These are phyloP conservation scores for Sepiola atlantica DNA, from an alignment of 2,888 invertebrate species.

Conservation along the genomic window DNA sequence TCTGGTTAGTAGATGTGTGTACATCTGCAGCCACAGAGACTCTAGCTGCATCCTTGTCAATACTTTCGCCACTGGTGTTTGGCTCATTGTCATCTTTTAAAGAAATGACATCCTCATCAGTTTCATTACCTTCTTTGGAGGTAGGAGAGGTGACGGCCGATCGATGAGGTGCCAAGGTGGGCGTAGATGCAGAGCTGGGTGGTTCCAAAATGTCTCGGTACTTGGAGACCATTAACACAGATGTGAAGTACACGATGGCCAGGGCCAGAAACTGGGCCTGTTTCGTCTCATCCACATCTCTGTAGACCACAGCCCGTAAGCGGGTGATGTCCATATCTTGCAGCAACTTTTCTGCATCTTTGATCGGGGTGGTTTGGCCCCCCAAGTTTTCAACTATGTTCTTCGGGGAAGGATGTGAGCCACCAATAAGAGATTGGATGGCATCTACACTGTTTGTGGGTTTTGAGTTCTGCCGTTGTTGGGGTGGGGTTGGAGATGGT, in stretches of 20 bases:
- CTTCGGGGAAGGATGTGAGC: slow-evolving; percentile 88
- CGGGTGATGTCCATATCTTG: slow-evolving; percentile 99
- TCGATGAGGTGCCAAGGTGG: slow-evolving; percentile 54
- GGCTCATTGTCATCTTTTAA: slow-evolving; percentile 45
- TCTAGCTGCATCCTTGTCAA: slow-evolving; percentile 33
- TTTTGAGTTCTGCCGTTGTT: slow-evolving; percentile 79
- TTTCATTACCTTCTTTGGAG: slow-evolving; percentile 51
- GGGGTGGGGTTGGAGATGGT: slow-evolving; percentile 57
- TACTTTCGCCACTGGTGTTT: background rate
- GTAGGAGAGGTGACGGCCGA: slow-evolving; percentile 58
- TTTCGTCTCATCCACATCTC: slow-evolving; percentile 99
- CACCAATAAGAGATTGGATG: slow-evolving; percentile 87
- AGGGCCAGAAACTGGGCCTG: slow-evolving; percentile 99
- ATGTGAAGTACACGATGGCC: slow-evolving; percentile 99
- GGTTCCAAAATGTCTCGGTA: slow-evolving; percentile 99
- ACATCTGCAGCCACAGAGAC: background rate
- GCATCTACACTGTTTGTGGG: slow-evolving; percentile 83
- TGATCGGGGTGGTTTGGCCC: slow-evolving; percentile 87
- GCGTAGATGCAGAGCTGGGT: slow-evolving; percentile 71
- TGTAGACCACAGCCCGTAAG: slow-evolving; percentile 96
- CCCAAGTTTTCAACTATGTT: slow-evolving; percentile 93
- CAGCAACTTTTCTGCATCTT: slow-evolving; percentile 94
- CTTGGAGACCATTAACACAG: slow-evolving; percentile 99
- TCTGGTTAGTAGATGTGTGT: background rate
- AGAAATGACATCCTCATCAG: slow-evolving; percentile 12